Conservation (phyloP, 2,797 vertebrate species). For the Pachyuromys duprasi region DNA sequence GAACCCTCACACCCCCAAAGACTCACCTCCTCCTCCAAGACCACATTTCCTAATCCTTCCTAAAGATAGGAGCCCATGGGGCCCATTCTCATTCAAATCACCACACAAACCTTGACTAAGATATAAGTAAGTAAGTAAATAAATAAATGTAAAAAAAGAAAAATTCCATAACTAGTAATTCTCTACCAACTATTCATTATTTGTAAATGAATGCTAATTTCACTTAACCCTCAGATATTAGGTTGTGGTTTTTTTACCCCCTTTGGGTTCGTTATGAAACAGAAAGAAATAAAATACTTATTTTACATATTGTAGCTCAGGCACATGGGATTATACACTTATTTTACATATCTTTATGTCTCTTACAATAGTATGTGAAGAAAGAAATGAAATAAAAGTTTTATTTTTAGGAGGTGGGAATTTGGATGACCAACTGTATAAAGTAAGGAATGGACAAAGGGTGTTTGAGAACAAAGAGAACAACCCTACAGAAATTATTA, state of each 20-base stretch:
- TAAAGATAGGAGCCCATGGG: too few relatives aligned
- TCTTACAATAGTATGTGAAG: neutral
- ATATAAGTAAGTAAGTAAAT: neutral
- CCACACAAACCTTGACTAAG: neutral
- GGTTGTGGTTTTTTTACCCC: neutral
- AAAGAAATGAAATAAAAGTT: neutral
- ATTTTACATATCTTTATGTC: neutral
- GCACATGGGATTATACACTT: neutral
- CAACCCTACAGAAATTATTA: neutral
- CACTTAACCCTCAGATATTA: neutral
- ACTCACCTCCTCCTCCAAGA: neutral
- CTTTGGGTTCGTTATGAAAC: neutral
- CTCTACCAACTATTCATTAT: neutral
- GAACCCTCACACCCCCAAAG: neutral
- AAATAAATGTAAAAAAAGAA: neutral
- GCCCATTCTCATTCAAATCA: neutral
- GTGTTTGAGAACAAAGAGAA: neutral
- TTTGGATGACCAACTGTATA: slow-evolving; percentile 5
- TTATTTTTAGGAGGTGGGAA: neutral
- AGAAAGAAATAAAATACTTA: neutral
- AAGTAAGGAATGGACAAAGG: neutral
- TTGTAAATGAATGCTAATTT: neutral
- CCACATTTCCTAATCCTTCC: neutral
- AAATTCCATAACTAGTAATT: neutral
- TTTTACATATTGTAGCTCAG: neutral